Percentiles rank a stretch among this genome's conserved stretches.
Conservation (phyloP, 2,888 invertebrate genomes). For the Meandrusa payeni region DNA sequence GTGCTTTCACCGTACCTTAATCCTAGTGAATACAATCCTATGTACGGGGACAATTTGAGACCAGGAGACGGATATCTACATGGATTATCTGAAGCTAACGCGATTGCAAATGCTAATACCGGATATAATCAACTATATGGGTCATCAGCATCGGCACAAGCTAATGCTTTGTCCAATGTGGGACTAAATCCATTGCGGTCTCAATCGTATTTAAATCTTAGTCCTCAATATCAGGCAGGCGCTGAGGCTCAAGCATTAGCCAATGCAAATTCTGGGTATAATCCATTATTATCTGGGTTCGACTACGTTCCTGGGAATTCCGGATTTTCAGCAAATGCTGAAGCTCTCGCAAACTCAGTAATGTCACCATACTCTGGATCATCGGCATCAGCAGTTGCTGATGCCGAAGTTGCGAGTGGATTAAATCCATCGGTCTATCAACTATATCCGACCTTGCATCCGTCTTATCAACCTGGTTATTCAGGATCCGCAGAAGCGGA, state of each 20-base stretch:
- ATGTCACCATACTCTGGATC: too few species aligned
- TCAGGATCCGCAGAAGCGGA: slow-evolving; percentile 3
- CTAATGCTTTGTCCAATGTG: slow-evolving; percentile 4
- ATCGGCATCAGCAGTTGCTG: background rate
- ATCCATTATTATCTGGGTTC: slow-evolving; percentile 1
- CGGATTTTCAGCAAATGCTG: too few species aligned
- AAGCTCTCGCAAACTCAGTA: background rate
- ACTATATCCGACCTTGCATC: background rate
- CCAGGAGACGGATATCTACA: background rate
- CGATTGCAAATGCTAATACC: slow-evolving; percentile 9
- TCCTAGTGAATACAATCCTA: too few species aligned
- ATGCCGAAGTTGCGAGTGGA: background rate
- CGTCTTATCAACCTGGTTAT: slow-evolving; percentile 8
- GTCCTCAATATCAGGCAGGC: slow-evolving; percentile 8
- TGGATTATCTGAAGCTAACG: slow-evolving; percentile 4
- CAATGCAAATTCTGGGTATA: slow-evolving; percentile 9
- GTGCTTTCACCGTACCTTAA: too few species aligned
- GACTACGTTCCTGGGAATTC: too few species aligned
- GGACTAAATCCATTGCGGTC: slow-evolving; percentile 2
- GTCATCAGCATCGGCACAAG: slow-evolving; percentile 14
- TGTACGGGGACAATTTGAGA: too few species aligned
- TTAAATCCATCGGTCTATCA: background rate
- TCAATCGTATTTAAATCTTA: background rate
- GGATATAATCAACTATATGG: slow-evolving; percentile 4
- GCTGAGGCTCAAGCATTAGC: slow-evolving; percentile 10